Evolutionary conservation across 2,113 vertebrate species (phyloP).

Genomic region (Lophura nycthemera): DNA sequence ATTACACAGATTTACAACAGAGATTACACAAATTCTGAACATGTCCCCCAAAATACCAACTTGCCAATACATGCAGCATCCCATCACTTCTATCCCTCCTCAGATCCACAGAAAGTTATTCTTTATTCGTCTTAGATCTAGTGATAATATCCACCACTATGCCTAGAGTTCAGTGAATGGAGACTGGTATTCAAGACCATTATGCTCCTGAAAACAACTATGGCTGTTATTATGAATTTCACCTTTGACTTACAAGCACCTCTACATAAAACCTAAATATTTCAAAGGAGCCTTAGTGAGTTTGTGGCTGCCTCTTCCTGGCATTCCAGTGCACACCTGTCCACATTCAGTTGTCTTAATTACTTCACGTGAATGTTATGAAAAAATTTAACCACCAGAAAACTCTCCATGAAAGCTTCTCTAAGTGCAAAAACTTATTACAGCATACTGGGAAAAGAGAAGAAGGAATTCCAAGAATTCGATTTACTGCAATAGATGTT

Average conservation of each 20-base stretch:
- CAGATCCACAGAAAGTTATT: background rate
- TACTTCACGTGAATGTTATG: background rate
- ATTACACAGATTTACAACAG: too few species aligned
- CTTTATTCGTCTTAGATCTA: background rate
- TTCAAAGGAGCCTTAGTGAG: background rate
- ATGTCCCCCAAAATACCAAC: accelerated
- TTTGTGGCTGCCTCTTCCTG: background rate
- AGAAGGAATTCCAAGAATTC: background rate
- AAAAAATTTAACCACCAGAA: background rate
- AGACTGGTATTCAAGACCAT: background rate
- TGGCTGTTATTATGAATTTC: background rate
- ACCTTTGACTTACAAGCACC: background rate
- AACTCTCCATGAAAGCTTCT: background rate
- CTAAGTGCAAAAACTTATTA: background rate
- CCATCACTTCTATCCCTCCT: background rate
- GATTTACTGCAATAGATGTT: background rate
- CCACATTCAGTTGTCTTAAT: background rate
- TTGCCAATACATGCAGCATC: background rate
- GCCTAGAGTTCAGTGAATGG: background rate
- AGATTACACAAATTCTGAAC: background rate
- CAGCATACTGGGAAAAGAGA: background rate
- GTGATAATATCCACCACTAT: background rate
- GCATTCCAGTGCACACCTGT: background rate
- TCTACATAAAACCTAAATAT: background rate
- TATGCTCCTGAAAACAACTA: background rate